A percentile compares a stretch with the other conserved stretches of the same genome.
These are phyloP conservation scores for Drosophila hawaiiensis DNA, from an alignment of 2,888 invertebrate species.

Conservation along the genomic window DNA sequence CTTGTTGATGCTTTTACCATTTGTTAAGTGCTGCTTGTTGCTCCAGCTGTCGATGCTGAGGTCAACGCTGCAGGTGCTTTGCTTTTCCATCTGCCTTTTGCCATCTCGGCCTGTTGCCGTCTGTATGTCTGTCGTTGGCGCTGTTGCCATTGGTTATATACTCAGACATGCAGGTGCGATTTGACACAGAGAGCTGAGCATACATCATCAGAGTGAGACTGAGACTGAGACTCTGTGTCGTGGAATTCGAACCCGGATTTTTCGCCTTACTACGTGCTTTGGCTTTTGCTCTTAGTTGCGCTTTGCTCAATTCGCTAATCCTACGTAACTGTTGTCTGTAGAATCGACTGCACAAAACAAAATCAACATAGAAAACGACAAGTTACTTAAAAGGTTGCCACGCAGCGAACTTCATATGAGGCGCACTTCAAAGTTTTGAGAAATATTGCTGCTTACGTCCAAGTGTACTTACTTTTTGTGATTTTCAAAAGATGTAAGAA, in stretches of 20 bases:
- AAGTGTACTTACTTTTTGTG: not conserved
- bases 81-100: conserved; percentile 48
- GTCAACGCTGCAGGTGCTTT: conserved; percentile 77
- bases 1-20: conserved; percentile 81
- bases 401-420: conserved; percentile 37
- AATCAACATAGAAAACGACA: conserved; percentile 10
- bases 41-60: conserved; percentile 80
- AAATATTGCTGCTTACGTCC: conserved; percentile 33
- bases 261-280: conserved; percentile 72
- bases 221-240: conserved; percentile 32
- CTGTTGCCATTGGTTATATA: conserved; percentile 69
- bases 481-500: not conserved
- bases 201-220: conserved; percentile 41
- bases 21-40: conserved; percentile 82
- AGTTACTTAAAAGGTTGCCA: conserved; percentile 37
- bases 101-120: conserved; percentile 22
- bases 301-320: conserved; percentile 62
- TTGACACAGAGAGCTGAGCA: conserved; percentile 29
- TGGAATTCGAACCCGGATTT: conserved; percentile 68
- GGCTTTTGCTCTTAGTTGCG: conserved; percentile 77
- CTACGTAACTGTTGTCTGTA: conserved; percentile 77
- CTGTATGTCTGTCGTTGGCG: conserved; percentile 13
- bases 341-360: conserved; percentile 22
- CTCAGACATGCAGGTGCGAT: conserved; percentile 55
- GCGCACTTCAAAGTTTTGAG: conserved; percentile 44